Evolutionary conservation across 2,888 invertebrate species (phyloP).

Genomic region (Argyresthia albistria): DNA sequence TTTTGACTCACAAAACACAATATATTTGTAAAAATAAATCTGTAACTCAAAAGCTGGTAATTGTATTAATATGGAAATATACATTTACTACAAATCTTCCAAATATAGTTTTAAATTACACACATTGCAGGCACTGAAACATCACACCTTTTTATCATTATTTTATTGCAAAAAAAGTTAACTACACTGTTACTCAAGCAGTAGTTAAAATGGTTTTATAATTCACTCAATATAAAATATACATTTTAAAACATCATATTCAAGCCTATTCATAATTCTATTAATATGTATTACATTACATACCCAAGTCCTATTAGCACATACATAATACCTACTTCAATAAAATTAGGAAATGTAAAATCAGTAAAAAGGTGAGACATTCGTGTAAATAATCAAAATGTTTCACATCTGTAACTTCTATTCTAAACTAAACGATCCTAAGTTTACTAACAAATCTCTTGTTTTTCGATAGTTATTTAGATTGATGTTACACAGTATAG

Average conservation of each 20-base stretch:
- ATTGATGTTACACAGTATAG: no score
- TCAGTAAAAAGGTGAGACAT: constrained; percentile 5
- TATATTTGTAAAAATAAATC: constrained; percentile 50
- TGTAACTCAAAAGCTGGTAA: constrained; percentile 62
- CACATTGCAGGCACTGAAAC: not conserved
- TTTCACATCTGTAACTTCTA: constrained; percentile 46
- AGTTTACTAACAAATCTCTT: not conserved
- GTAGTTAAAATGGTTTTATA: not conserved
- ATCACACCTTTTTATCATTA: constrained; percentile 11
- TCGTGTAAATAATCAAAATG: no score
- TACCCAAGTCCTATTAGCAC: no score
- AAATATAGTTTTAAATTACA: not conserved
- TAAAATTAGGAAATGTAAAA: not conserved
- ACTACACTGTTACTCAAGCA: not conserved
- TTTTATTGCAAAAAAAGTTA: constrained; percentile 55
- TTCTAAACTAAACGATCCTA: constrained; percentile 2
- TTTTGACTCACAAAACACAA: constrained; percentile 39
- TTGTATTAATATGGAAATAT: constrained; percentile 68
- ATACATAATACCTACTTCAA: no score
- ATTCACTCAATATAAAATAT: not conserved
- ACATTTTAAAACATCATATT: not conserved
- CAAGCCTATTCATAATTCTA: not conserved
- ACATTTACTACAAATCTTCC: constrained; percentile 69
- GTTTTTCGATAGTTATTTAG: no score
- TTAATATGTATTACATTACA: no score